A percentile compares a stretch with the other conserved stretches of the same genome.
Conservation (phyloP, 2,888 invertebrate species). For the Oxyteleia sp. region DNA sequence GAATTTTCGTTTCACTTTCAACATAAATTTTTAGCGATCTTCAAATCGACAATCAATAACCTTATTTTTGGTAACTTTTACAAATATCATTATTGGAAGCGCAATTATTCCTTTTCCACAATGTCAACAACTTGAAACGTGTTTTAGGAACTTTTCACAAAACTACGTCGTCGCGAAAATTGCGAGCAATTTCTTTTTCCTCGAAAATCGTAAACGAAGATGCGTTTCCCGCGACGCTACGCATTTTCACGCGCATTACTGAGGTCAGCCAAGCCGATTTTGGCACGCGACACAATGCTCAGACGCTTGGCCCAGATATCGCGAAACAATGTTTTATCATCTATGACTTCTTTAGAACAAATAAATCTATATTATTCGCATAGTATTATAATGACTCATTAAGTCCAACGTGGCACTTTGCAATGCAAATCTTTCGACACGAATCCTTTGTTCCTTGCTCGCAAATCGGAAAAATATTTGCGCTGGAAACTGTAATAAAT, state of each 20-base stretch:
- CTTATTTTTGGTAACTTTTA: too few species aligned
- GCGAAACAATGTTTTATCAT: constrained; percentile 60
- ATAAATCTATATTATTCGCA: constrained; percentile 28
- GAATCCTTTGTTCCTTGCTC: neutral
- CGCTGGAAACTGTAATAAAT: too few species aligned
- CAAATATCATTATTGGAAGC: too few species aligned
- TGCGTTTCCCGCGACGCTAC: constrained; percentile 45
- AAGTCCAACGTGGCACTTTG: neutral
- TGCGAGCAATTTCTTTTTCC: constrained; percentile 21
- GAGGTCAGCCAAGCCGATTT: constrained; percentile 73
- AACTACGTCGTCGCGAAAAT: constrained; percentile 7
- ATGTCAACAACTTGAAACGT: neutral
- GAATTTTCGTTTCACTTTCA: too few species aligned
- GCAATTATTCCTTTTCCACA: too few species aligned
- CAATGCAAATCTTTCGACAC: constrained; percentile 6
- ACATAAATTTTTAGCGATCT: too few species aligned
- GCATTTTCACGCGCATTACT: constrained; percentile 58
- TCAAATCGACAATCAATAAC: too few species aligned
- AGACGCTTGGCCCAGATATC: constrained; percentile 70
- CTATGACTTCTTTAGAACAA: constrained; percentile 40
- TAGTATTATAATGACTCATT: constrained; percentile 40
- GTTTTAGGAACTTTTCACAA: neutral
- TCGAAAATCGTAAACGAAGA: constrained; percentile 24
- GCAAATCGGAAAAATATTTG: neutral
- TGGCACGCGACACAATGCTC: constrained; percentile 66